phyloP scores from a whole-genome alignment of 2,113 vertebrate genomes.

The Eulemur rufifrons region DNA sequence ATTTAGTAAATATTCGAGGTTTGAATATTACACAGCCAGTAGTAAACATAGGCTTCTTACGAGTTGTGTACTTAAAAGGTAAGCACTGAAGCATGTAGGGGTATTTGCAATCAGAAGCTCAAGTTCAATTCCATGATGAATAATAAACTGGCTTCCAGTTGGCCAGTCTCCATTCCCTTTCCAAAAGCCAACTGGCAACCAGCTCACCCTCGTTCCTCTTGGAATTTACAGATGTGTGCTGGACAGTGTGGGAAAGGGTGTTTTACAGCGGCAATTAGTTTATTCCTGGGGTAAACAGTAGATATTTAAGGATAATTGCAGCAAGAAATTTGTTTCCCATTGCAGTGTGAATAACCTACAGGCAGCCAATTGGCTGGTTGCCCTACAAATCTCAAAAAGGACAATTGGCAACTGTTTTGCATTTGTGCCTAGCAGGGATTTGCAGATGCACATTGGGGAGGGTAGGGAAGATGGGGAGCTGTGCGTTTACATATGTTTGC shows the following conservation, averaged over 20 bases:
- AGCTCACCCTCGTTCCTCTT: conserved; percentile 54
- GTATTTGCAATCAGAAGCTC: conserved; percentile 39
- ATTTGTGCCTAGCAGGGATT: conserved; percentile 71
- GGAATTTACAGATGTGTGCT: conserved; percentile 70
- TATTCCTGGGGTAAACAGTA: conserved; percentile 82
- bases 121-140: conserved; percentile 35
- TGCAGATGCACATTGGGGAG: conserved; percentile 55
- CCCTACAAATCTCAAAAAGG: conserved; percentile 53
- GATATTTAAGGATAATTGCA: conserved; percentile 76
- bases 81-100: conserved; percentile 46
- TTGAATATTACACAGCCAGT: not conserved
- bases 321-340: conserved; percentile 77
- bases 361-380: conserved; percentile 78
- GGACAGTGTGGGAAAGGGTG: conserved; percentile 68
- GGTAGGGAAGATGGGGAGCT: conserved; percentile 28
- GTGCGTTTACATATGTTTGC: not conserved
- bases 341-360: conserved; percentile 65
- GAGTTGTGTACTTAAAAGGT: conserved; percentile 8
- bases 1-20: not conserved
- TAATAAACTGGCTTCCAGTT: conserved; percentile 65
- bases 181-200: conserved; percentile 74
- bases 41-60: not conserved
- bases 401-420: conserved; percentile 70
- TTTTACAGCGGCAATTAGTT: conserved; percentile 79
- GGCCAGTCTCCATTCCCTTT: conserved; percentile 65